Conservation (phyloP, 2,888 invertebrate species). For the Leistus spinibarbis region DNA sequence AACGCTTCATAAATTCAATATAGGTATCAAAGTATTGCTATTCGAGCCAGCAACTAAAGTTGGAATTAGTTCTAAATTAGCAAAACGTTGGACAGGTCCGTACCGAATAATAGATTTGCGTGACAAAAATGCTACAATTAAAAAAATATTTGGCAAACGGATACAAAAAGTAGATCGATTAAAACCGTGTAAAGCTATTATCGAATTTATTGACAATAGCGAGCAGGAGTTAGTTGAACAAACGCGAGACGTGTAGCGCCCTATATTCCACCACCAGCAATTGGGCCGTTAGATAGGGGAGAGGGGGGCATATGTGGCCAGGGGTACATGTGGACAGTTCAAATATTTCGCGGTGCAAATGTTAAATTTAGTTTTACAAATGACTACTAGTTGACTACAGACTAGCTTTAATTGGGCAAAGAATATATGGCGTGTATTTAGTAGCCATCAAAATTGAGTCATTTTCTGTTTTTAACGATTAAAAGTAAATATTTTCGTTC, state of each 20-base stretch:
- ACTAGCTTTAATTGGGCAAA: not conserved
- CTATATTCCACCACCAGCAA: no score
- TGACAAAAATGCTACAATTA: no score
- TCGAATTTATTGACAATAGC: no score
- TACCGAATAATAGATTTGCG: no score
- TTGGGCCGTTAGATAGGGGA: not conserved
- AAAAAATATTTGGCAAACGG: no score
- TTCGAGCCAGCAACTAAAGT: constrained; percentile 5
- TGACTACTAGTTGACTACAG: no score
- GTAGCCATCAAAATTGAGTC: not conserved
- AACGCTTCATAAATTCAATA: not conserved
- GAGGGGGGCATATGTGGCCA: not conserved
- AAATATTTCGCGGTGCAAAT: not conserved
- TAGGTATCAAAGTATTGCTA: constrained; percentile 17
- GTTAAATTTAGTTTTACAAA: not conserved
- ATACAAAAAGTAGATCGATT: no score
- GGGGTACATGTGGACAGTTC: not conserved
- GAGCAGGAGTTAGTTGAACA: no score
- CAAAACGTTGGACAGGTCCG: no score
- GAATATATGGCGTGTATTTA: not conserved
- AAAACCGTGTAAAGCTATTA: no score
- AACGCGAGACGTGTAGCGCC: no score
- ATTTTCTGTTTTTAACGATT: not conserved
- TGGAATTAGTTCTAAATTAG: constrained; percentile 10
- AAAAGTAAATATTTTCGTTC: constrained; percentile 1